Conservation (phyloP, 1,140 invertebrate genomes). For the Apis dorsata region DNA sequence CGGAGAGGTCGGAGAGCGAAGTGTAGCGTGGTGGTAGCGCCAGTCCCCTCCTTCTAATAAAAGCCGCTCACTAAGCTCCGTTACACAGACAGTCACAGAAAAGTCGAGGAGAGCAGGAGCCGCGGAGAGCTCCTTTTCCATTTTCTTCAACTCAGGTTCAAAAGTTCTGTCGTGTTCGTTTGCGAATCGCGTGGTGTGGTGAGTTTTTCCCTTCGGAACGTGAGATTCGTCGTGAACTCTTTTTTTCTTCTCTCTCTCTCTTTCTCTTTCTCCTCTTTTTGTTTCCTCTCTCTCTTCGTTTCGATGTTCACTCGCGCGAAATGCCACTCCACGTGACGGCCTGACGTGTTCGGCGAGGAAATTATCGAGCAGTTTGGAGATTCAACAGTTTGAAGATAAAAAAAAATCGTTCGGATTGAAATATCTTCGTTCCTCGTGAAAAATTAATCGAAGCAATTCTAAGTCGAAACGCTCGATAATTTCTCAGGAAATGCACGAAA, state of each 20-base stretch:
- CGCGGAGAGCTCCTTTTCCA: slow-evolving; percentile 70
- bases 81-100: slow-evolving; percentile 80
- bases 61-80: slow-evolving; percentile 79
- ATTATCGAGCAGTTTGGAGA: slow-evolving; percentile 27
- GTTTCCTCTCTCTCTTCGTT: not conserved
- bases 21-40: slow-evolving; percentile 77
- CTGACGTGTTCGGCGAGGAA: slow-evolving; percentile 12
- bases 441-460: too few relatives aligned
- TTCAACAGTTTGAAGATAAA: not conserved
- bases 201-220: slow-evolving; percentile 60
- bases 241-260: too few relatives aligned
- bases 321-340: slow-evolving; percentile 40
- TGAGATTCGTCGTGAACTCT: not conserved
- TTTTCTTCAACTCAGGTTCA: slow-evolving; percentile 26
- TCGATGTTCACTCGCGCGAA: slow-evolving; percentile 9
- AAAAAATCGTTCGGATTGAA: too few relatives aligned
- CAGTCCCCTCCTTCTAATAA: slow-evolving; percentile 80
- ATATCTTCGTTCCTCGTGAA: too few relatives aligned
- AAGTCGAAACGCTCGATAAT: too few relatives aligned
- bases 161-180: slow-evolving; percentile 49
- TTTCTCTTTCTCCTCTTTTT: too few relatives aligned
- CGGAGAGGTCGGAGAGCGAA: slow-evolving; percentile 66
- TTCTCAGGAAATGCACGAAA: not conserved
- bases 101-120: slow-evolving; percentile 76
- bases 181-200: slow-evolving; percentile 70